A percentile compares a stretch with the other conserved stretches of the same genome.
Evolutionary conservation across 2,113 vertebrate genomes (phyloP).

Genomic region (Columbina picui): DNA sequence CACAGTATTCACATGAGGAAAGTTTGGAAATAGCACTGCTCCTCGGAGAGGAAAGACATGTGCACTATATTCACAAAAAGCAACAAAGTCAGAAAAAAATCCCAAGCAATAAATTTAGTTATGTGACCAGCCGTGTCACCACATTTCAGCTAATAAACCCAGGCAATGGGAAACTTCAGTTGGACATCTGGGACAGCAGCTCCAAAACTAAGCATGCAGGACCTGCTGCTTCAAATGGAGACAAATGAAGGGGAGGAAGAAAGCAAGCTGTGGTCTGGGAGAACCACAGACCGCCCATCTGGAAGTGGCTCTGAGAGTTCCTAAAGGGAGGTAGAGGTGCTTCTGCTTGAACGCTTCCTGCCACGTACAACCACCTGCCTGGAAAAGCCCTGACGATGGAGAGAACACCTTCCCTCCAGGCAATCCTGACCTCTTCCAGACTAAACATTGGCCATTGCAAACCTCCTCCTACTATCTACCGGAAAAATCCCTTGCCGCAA

Average conservation of each 20-base stretch:
- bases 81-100: background rate
- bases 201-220: background rate
- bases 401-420: background rate
- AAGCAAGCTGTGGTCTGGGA: background rate
- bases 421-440: background rate
- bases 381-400: background rate
- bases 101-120: background rate
- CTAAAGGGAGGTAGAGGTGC: background rate
- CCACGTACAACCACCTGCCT: background rate
- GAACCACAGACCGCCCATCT: background rate
- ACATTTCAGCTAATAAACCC: constrained; percentile 17
- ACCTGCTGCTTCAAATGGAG: background rate
- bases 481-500: background rate
- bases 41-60: constrained; percentile 9
- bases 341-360: background rate
- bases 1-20: background rate
- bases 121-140: background rate
- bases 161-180: background rate
- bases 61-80: constrained; percentile 12
- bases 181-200: constrained; percentile 11
- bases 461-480: background rate
- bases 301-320: background rate
- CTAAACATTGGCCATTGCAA: background rate
- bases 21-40: constrained; percentile 36
- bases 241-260: background rate